These are phyloP conservation scores for Apamea monoglypha DNA, from an alignment of 2,888 invertebrate species.

Conservation along the genomic window DNA sequence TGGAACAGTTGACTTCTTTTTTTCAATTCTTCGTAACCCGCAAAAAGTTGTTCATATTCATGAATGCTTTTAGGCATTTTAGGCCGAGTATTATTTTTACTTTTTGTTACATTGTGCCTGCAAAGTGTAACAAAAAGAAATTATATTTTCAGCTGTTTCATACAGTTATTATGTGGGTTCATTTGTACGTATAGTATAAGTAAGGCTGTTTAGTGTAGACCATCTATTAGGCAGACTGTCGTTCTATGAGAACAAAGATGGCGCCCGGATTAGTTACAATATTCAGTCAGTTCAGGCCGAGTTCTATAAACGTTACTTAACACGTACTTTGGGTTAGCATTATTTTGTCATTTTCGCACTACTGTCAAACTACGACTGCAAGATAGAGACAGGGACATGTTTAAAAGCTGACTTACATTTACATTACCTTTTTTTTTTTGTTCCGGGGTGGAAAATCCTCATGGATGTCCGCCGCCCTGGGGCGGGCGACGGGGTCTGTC, in stretches of 20 bases:
- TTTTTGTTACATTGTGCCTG: conserved; percentile 10
- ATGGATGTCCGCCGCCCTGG: too few relatives aligned
- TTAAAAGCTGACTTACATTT: not conserved
- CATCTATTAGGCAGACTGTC: not conserved
- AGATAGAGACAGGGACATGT: not conserved
- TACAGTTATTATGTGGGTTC: not conserved
- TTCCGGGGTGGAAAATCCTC: too few relatives aligned
- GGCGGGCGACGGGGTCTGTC: too few relatives aligned
- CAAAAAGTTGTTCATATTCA: conserved; percentile 42
- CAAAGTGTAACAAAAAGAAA: conserved; percentile 8
- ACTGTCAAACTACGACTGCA: not conserved
- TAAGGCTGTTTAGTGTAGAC: too few relatives aligned
- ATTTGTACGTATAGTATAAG: not conserved
- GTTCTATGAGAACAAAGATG: not conserved
- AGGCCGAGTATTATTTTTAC: conserved; percentile 8
- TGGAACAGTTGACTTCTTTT: conserved; percentile 17
- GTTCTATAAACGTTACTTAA: not conserved
- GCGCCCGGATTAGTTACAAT: not conserved
- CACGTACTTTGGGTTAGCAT: not conserved
- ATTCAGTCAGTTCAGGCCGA: too few relatives aligned
- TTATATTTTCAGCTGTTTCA: conserved; percentile 7
- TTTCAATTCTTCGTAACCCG: conserved; percentile 34
- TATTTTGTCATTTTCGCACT: not conserved
- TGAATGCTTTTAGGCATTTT: conserved; percentile 45
- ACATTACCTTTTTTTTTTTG: too few relatives aligned